Base-by-base conservation (phyloP, 2,113 vertebrate genomes). In the Hippolais icterina region DNA sequence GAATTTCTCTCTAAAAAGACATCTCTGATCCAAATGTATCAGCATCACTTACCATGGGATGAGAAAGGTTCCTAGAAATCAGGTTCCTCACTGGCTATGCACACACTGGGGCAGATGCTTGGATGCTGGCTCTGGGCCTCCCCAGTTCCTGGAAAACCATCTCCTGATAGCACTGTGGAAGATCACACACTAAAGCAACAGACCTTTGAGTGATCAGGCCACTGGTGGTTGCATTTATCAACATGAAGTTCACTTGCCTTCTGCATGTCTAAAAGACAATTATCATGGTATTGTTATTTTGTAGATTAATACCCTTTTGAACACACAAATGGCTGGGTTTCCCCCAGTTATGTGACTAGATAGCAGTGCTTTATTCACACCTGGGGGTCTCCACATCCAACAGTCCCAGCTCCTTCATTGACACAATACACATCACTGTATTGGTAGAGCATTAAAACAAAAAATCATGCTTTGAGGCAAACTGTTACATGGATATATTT, bases 401-500 rank as follows among this genome's bases (percentile, higher is more conserved):
- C 54, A 60, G 37, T 2, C 49, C 56, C 39, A 56, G 56, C 65
- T 75, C 64, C 25, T 52, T 57, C 61, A 76, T 31, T 31, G 25
- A 54, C n/a, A 80, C 7, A 61, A 59, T 6, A 37, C 14, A 68
- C 31, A 68, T 23, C 37, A 52, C 16, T 18, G 8, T 33, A 56
- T 2, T 22, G 56, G 69, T 14, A 93, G 28, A 80, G 24, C 57
- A 71, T 61, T 66, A 71, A 72, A 53, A 27, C 22, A 50, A 52
- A 59, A 76, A 56, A 6, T 15, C 37, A 96, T 35, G 71, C 65
- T 84, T 87, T 65, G 88, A 91, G 85, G 72, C 81, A 82, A 91
- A n/a, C 66, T 89, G 79, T 70, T 94, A 72, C 8, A 94, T 31
- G 59, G 64, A 87, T 61, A 60, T 87, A 93, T 98, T 98, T 98